Evolutionary conservation across 2,888 invertebrate genomes (phyloP).

Genomic region (Nomada hirtipes): DNA sequence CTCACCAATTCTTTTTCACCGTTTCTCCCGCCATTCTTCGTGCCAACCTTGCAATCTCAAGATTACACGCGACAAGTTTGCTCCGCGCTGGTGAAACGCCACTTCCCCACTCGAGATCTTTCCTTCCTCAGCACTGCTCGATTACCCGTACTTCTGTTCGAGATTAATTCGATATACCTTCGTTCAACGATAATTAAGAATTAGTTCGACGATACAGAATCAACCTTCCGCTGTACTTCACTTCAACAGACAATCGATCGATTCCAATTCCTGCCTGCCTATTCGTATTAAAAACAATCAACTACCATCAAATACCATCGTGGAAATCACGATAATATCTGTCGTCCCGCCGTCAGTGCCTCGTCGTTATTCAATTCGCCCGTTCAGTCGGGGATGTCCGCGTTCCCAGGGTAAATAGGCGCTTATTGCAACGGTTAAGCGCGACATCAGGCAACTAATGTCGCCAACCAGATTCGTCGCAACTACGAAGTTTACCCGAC

Average conservation of each 20-base stretch:
- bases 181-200: too few relatives aligned
- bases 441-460: slow-evolving; percentile 51
- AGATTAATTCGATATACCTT: slow-evolving; percentile 68
- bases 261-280: slow-evolving; percentile 13
- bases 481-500: slow-evolving; percentile 61
- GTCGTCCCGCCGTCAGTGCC: neutral
- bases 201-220: too few relatives aligned
- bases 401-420: slow-evolving; percentile 29
- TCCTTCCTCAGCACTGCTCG: slow-evolving; percentile 50
- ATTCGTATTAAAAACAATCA: neutral
- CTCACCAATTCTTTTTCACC: slow-evolving; percentile 14
- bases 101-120: slow-evolving; percentile 67
- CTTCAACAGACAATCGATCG: slow-evolving; percentile 26
- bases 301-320: neutral
- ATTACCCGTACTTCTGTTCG: slow-evolving; percentile 62
- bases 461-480: slow-evolving; percentile 50
- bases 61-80: slow-evolving; percentile 73
- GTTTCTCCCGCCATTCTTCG: slow-evolving; percentile 23
- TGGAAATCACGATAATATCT: neutral
- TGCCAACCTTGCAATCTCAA: slow-evolving; percentile 67
- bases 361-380: slow-evolving; percentile 25
- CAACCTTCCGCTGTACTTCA: too few relatives aligned
- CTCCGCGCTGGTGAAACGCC: slow-evolving; percentile 59
- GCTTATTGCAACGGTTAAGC: slow-evolving; percentile 58
- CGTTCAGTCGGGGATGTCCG: slow-evolving; percentile 6